phyloP scores from a whole-genome alignment of 1,140 invertebrate genomes.

The Littorina saxatilis region DNA sequence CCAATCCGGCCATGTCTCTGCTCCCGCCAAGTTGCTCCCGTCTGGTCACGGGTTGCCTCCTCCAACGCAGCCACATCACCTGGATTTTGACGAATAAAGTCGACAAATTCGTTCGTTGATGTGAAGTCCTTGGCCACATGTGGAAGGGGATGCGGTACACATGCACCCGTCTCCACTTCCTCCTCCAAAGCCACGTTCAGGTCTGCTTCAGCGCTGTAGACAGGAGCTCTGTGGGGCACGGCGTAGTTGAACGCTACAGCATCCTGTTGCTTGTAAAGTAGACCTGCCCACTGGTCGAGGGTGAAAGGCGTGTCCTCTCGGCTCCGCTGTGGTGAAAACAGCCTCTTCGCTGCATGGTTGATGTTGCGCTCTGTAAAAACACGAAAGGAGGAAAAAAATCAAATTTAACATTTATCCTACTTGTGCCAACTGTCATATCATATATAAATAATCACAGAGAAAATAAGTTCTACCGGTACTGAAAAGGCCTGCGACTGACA shows the following conservation, averaged over 20 bases:
- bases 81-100: not conserved
- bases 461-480: not conserved
- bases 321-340: not conserved
- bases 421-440: not conserved
- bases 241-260: not conserved
- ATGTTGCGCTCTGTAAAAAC: not conserved
- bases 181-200: not conserved
- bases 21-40: conserved; percentile 6
- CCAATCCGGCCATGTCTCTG: not conserved
- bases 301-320: not conserved
- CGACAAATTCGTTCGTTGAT: not conserved
- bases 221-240: not conserved
- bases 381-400: too few relatives aligned
- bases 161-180: not conserved
- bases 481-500: not conserved
- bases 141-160: not conserved
- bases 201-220: not conserved
- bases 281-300: not conserved
- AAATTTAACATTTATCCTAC: not conserved
- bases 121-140: not conserved
- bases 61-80: not conserved
- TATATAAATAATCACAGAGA: not conserved
- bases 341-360: conserved; percentile 9
- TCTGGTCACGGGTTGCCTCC: not conserved
- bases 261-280: too few relatives aligned